Conservation (phyloP, 2,888 invertebrate species). For the Autographa gamma region DNA sequence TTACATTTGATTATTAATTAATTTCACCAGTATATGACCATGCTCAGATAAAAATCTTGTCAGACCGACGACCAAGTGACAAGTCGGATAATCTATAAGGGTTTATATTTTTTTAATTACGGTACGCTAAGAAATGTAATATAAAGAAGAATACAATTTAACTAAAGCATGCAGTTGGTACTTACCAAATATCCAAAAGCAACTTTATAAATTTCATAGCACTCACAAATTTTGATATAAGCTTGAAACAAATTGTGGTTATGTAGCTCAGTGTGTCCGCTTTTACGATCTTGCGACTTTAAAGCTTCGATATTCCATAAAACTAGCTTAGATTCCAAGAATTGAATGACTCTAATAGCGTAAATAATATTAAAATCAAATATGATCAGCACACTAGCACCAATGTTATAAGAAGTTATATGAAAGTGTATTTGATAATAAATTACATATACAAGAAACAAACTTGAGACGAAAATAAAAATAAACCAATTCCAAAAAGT, state of each 20-base stretch:
- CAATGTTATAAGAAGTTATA: not conserved
- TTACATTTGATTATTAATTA: too few relatives aligned
- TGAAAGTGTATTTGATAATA: not conserved
- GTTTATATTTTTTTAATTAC: too few relatives aligned
- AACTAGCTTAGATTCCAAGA: constrained; percentile 25
- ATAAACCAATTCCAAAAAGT: constrained; percentile 24
- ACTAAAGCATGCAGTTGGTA: not conserved
- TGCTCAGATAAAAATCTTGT: too few relatives aligned
- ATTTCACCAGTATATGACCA: too few relatives aligned
- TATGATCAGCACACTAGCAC: not conserved
- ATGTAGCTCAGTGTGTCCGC: not conserved
- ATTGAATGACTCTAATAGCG: not conserved
- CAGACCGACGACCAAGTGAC: too few relatives aligned
- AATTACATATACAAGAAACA: not conserved
- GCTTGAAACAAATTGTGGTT: not conserved
- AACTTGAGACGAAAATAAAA: not conserved
- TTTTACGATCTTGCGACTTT: not conserved
- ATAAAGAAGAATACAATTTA: too few relatives aligned
- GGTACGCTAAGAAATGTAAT: too few relatives aligned
- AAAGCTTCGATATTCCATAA: constrained; percentile 24
- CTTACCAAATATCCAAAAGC: constrained; percentile 11
- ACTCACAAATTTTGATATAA: not conserved
- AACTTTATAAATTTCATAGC: not conserved
- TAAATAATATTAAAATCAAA: constrained; percentile 31
- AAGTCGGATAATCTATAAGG: too few relatives aligned